Base-by-base conservation (phyloP, 2,888 invertebrate species). In the Sphaerophoria taeniata region DNA sequence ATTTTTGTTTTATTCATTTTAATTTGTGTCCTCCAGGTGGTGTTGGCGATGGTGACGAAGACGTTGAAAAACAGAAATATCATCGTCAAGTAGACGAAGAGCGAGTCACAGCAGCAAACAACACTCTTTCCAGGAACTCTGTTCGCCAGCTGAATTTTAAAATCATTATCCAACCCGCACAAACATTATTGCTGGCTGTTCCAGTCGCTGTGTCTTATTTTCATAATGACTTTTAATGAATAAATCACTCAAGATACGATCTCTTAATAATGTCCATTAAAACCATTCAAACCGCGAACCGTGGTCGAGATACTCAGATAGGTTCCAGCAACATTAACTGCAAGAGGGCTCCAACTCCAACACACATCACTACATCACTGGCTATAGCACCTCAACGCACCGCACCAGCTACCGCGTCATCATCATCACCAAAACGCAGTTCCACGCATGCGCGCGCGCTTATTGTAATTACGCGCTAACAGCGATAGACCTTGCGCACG, bases 181-280 rank as follows among this genome's bases (percentile, higher is more conserved):
- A 70, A 69, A 69, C 60, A 69, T n/a, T 49, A 31, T 16, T 11
- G 33, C 67, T 71, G 78, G 76, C 36, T 49, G 65, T 65, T 34
- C 16, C 65, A 65, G 65, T 65, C 49, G 12, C 75, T 81, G 85
- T 72, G 80, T 85, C 85, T 85, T 86, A 86, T 86, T 86, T 86
- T 86, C 86, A 82, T 91, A 91, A 91, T 91, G 91, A 89, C 89
- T 90, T 90, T 90, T 91, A 91, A 91, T 91, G 91, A 91, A 91
- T 91, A 91, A 91, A 91, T 91, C 91, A 91, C 90, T 90, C 90
- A 88, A 88, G 91, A 91, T 91, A 91, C 91, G 89, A 91, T 91
- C 91, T 90, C 89, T 91, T 91, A 91, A 90, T 91, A 90, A 90
- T 89, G 90, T 90, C 89, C 90, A 90, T 90, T 90, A 90, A 90